These are phyloP conservation scores for Microctenopoma stevenorrisi DNA, from an alignment of 2,797 vertebrate genomes.

Conservation along the genomic window DNA sequence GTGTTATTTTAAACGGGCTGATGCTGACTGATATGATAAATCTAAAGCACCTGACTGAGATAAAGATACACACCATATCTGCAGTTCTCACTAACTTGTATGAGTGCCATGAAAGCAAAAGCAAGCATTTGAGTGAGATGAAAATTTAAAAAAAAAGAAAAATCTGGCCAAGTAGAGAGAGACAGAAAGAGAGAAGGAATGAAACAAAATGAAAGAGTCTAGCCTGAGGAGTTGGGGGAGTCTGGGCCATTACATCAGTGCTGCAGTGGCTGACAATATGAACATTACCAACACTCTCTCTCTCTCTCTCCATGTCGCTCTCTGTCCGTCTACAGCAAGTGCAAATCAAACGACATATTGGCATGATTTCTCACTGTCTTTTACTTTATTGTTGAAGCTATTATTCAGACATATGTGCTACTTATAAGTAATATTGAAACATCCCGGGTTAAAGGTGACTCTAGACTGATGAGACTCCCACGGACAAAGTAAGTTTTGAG, in stretches of 20 bases:
- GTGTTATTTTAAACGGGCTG: too few relatives aligned
- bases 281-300: conserved; percentile 24
- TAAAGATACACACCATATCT: background rate
- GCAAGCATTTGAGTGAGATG: conserved; percentile 4
- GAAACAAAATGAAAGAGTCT: conserved; percentile 42
- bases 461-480: background rate
- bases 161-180: conserved; percentile 33
- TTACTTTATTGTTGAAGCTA: background rate
- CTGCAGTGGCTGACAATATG: conserved; percentile 69
- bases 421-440: background rate
- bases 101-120: conserved; percentile 7
- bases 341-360: conserved; percentile 5
- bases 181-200: conserved; percentile 13
- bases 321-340: conserved; percentile 6
- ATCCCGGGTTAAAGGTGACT: too few relatives aligned
- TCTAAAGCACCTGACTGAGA: background rate
- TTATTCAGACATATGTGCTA: background rate
- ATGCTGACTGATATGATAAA: background rate
- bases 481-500: background rate
- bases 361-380: background rate
- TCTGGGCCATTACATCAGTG: conserved; percentile 74
- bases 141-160: conserved; percentile 29
- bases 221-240: conserved; percentile 40
- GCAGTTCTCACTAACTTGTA: conserved; percentile 5
- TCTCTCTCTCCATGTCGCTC: background rate